phyloP scores from a whole-genome alignment of 2,113 vertebrate genomes.

The Sula dactylatra region DNA sequence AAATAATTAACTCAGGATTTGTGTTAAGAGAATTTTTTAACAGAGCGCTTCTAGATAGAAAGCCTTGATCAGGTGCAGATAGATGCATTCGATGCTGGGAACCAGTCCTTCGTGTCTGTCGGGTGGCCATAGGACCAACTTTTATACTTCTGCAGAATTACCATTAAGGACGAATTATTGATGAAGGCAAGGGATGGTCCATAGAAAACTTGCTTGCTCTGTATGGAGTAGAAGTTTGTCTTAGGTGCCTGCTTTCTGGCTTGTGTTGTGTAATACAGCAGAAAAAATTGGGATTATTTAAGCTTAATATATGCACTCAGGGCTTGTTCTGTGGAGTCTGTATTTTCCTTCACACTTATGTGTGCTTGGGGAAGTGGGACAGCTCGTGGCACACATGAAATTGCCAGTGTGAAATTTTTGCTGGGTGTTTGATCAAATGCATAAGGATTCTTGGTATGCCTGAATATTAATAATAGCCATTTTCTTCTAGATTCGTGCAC shows the following conservation, averaged over 20 bases:
- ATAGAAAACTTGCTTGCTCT: background rate
- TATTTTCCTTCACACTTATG: background rate
- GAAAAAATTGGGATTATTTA: background rate
- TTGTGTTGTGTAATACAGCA: background rate
- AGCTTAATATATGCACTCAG: background rate
- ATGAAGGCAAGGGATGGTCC: background rate
- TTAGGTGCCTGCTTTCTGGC: background rate
- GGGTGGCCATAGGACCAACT: fast-evolving
- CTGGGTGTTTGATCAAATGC: background rate
- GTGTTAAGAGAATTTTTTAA: background rate
- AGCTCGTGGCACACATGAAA: background rate
- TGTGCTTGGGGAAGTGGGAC: background rate
- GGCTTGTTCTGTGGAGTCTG: background rate
- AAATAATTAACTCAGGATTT: background rate
- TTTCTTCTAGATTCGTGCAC: conserved; percentile 84
- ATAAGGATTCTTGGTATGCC: background rate
- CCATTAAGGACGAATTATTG: background rate
- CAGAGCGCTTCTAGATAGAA: background rate
- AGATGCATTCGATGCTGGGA: background rate
- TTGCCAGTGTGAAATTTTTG: background rate
- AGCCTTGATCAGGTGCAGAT: background rate
- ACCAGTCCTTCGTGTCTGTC: background rate
- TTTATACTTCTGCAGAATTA: background rate
- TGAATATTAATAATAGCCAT: background rate
- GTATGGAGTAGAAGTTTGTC: background rate